phyloP scores from a whole-genome alignment of 2,888 invertebrate genomes.

The Labia minor region DNA sequence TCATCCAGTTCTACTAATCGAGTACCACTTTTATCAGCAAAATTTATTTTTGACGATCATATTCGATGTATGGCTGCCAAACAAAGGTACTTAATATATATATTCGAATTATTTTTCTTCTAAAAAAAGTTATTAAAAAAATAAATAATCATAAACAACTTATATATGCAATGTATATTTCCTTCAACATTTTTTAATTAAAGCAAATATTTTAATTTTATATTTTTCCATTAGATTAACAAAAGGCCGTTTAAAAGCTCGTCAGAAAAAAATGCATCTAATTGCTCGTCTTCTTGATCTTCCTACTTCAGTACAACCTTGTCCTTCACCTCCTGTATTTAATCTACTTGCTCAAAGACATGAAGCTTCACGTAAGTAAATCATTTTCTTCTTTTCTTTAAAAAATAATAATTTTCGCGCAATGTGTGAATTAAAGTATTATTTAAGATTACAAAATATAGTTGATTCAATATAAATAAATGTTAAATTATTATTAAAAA shows the following conservation, averaged over 20 bases:
- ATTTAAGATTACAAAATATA: too few species aligned
- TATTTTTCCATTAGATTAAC: conserved; percentile 36
- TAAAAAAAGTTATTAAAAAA: not conserved
- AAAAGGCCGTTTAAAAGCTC: conserved; percentile 81
- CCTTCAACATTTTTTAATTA: not conserved
- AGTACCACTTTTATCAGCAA: conserved; percentile 72
- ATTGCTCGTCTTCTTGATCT: conserved; percentile 87
- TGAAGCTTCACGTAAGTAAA: not conserved
- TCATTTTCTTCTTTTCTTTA: not conserved
- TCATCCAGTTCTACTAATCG: conserved; percentile 50
- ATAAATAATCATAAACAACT: not conserved
- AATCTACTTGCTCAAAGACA: conserved; percentile 27
- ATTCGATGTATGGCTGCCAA: conserved; percentile 99
- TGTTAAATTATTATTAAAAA: too few species aligned
- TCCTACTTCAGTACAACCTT: conserved; percentile 40
- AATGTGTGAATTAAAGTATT: too few species aligned
- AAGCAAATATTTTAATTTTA: not conserved
- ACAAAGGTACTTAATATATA: conserved; percentile 54
- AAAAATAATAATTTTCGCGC: too few species aligned
- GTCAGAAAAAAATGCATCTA: conserved; percentile 93
- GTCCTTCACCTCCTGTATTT: conserved; percentile 33
- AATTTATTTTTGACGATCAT: conserved; percentile 96
- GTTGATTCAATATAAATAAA: too few species aligned
- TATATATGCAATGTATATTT: not conserved
- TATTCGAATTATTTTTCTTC: not conserved